Evolutionary conservation across 2,113 vertebrate species (phyloP), one percentile per base, ranked within the genome.

Genomic region (Glareola pratincola): DNA sequence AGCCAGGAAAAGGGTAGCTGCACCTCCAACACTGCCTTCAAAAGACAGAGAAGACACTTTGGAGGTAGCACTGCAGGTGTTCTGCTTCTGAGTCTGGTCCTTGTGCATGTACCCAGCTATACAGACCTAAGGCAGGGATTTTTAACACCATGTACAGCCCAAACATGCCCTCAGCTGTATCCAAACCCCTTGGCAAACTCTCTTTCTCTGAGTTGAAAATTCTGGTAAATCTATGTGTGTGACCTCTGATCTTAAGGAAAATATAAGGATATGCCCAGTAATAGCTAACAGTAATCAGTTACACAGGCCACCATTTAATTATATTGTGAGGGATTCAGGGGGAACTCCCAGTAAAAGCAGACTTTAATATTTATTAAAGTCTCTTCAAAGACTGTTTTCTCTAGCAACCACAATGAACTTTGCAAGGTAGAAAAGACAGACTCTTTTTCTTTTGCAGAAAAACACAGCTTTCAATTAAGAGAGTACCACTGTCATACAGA

Each of bases 401-500:
- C 43, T 72, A 84, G 68, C 48, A 89, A 69, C 16, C 32, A 41
- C 60, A 91, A 87, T 75, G 32, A 94, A 68, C 75, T 74, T 67
- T 78, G 36, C 34, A 62, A 64, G 19, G 14, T 75, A 81, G 51
- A 81, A 75, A 57, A 89, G 68, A 84, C 19, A 92, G 48, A 32
- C n/a, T 92, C 76, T 74, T 88, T 93, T 88, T 73, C 66, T 90
- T 88, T 80, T 75, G 43, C 37, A 74, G 80, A 45, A 92, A 62
- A 94, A 69, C 66, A 84, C 15, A 30, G 73, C 48, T 94, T 95
- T 91, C 88, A 94, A 86, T 94, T 94, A 94, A 89, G 27, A 72
- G 14, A 69, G 39, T 60, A 89, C 54, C 77, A 69, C 56, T 89
- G 80, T 60, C 83, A 91, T 71, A 84, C 32, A 32, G 51, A 88